phyloP scores from a whole-genome alignment of 92 coral and sea anemone genomes.

The Zoanthus sociatus region DNA sequence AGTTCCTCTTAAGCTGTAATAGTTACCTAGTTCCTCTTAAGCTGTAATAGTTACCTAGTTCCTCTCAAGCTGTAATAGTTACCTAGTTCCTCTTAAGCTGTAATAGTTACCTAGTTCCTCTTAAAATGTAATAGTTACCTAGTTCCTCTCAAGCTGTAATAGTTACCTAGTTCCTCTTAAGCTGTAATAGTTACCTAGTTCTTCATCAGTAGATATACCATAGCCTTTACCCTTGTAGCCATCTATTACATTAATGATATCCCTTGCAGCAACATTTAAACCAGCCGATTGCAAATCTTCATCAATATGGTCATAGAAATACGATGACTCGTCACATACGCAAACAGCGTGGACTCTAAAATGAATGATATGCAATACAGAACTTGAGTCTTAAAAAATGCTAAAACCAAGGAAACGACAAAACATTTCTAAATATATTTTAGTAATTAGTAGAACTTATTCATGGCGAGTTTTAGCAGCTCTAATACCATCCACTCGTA shows the following conservation, averaged over 20 bases:
- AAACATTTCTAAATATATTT: too few species aligned
- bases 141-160: constrained; percentile 51
- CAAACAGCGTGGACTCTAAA: constrained; percentile 81
- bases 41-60: constrained; percentile 61
- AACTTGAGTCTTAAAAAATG: too few species aligned
- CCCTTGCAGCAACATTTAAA: constrained; percentile 75
- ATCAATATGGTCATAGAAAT: constrained; percentile 70
- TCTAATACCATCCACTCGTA: too few species aligned
- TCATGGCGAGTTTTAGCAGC: too few species aligned
- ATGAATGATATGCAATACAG: not conserved
- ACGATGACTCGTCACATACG: constrained; percentile 65
- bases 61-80: constrained; percentile 22
- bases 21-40: not conserved
- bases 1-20: too few species aligned
- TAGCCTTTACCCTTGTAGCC: constrained; percentile 83
- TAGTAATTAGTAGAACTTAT: too few species aligned
- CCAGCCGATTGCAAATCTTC: constrained; percentile 75
- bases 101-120: constrained; percentile 72
- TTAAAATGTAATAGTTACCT: constrained; percentile 58
- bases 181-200: constrained; percentile 61
- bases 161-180: too few species aligned
- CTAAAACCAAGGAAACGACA: too few species aligned
- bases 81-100: too few species aligned
- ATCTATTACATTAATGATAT: constrained; percentile 81
- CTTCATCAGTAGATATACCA: constrained; percentile 73